Evolutionary conservation across 2,888 invertebrate genomes (phyloP).

Genomic region (Calameuta filiformis): DNA sequence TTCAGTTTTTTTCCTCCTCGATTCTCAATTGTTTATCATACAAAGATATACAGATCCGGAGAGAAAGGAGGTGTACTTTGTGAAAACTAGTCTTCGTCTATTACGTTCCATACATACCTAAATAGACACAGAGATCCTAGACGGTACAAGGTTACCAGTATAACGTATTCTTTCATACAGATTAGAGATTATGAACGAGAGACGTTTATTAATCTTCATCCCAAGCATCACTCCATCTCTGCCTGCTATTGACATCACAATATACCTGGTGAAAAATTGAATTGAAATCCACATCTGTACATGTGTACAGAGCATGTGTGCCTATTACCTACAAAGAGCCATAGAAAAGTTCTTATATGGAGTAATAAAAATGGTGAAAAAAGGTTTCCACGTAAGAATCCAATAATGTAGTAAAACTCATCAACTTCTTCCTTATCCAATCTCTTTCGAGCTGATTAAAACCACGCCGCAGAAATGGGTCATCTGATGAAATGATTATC

Average conservation of each 20-base stretch:
- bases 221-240: background rate
- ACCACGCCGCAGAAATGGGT: background rate
- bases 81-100: background rate
- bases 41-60: background rate
- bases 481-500: background rate
- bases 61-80: background rate
- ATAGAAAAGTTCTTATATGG: background rate
- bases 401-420: background rate
- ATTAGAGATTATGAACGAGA: background rate
- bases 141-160: background rate
- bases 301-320: background rate
- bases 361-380: background rate
- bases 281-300: background rate
- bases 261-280: background rate
- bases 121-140: background rate
- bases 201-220: background rate
- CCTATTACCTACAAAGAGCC: background rate
- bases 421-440: background rate
- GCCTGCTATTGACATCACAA: background rate
- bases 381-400: background rate
- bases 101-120: background rate
- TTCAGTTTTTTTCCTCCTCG: background rate
- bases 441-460: background rate
- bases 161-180: background rate
- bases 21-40: background rate